Evolutionary conservation across 1,140 invertebrate genomes (phyloP).

Genomic region (Teleogryllus occipitalis): DNA sequence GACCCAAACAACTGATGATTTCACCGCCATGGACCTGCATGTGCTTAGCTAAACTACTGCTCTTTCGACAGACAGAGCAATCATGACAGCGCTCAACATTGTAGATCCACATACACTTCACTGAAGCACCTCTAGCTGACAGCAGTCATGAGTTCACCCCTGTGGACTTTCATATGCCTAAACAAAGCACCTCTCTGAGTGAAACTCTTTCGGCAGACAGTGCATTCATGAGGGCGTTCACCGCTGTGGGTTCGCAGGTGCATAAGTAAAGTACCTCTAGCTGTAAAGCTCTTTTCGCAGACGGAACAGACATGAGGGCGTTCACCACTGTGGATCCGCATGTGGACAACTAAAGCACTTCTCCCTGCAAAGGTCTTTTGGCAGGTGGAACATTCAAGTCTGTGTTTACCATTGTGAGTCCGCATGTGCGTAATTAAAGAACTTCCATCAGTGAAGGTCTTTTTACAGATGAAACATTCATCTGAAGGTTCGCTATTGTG

Average conservation of each 20-base stretch:
- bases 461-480: constrained; percentile 29
- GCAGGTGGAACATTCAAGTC: neutral
- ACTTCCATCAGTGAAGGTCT: constrained; percentile 13
- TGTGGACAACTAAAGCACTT: neutral
- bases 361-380: neutral
- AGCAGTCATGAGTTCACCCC: no score
- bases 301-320: neutral
- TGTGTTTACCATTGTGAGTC: neutral
- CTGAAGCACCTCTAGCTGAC: no score
- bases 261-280: neutral
- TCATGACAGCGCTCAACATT: no score
- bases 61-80: no score
- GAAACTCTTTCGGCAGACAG: neutral
- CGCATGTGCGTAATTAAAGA: constrained; percentile 15
- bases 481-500: constrained; percentile 34
- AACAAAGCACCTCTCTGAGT: no score
- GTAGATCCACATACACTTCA: no score
- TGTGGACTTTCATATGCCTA: no score
- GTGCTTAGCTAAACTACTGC: no score
- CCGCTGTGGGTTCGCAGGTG: neutral
- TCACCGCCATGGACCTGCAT: no score
- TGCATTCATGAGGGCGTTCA: neutral
- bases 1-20: no score
- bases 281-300: neutral
- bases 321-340: neutral